These are phyloP conservation scores for Dermatophagoides farinae DNA, from an alignment of 1,140 invertebrate species.

Conservation along the genomic window DNA sequence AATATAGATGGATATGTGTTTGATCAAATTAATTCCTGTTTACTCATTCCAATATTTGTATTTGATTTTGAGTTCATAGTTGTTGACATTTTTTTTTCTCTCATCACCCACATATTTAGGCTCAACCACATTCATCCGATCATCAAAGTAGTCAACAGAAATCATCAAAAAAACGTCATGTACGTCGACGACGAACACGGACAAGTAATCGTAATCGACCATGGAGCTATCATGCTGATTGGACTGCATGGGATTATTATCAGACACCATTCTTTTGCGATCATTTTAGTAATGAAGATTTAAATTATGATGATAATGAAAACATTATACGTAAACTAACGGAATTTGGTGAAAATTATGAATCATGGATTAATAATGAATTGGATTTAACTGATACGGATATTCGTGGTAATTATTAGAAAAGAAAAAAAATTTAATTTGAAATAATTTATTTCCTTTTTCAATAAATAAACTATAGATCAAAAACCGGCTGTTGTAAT, in stretches of 20 bases:
- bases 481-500: conserved; percentile 1
- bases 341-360: conserved; percentile 16
- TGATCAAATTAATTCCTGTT: too few relatives aligned
- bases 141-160: background rate
- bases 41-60: too few relatives aligned
- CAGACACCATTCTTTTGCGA: conserved; percentile 9
- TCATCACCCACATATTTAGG: background rate
- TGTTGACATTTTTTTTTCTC: background rate
- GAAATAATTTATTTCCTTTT: background rate
- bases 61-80: too few relatives aligned
- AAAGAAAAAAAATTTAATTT: background rate
- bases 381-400: background rate
- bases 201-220: conserved; percentile 5
- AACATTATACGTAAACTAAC: conserved; percentile 9
- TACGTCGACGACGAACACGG: conserved; percentile 5
- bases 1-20: too few relatives aligned
- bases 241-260: conserved; percentile 15
- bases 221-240: conserved; percentile 15
- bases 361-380: conserved; percentile 11
- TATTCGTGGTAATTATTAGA: background rate
- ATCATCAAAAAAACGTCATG: conserved; percentile 5
- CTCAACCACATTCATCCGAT: background rate
- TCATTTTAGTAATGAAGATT: conserved; percentile 5
- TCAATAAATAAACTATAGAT: background rate
- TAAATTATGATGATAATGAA: conserved; percentile 10